These are phyloP conservation scores for Carassius gibelio DNA, from an alignment of 2,113 vertebrate species.

Conservation along the genomic window DNA sequence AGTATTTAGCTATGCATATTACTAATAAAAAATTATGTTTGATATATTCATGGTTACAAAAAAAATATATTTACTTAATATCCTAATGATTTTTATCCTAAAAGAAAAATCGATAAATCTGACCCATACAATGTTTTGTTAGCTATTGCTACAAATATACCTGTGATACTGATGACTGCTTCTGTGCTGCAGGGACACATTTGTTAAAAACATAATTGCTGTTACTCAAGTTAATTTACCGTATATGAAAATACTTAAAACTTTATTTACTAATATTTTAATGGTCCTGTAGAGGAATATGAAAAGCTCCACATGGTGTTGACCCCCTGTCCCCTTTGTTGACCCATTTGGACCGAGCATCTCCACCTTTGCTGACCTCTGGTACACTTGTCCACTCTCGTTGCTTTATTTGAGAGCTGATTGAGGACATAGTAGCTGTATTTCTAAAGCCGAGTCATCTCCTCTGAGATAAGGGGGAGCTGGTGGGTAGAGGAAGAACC, in stretches of 20 bases:
- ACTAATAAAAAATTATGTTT: no score
- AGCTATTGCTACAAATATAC: no score
- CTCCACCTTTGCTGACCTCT: slow-evolving; percentile 18
- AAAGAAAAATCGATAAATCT: no score
- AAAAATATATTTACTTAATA: no score
- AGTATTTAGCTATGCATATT: no score
- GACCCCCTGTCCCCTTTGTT: background rate
- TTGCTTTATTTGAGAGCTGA: slow-evolving; percentile 31
- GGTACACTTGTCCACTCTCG: slow-evolving; percentile 7
- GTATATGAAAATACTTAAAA: background rate
- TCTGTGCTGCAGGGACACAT: no score
- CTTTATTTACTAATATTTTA: background rate
- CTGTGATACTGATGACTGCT: fast-evolving
- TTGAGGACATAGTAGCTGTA: slow-evolving; percentile 28
- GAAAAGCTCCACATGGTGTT: background rate
- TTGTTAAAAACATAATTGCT: background rate
- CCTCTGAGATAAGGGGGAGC: slow-evolving; percentile 31
- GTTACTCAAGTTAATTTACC: background rate
- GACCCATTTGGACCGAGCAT: slow-evolving; percentile 29
- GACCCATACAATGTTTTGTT: no score
- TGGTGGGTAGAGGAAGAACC: slow-evolving; percentile 24
- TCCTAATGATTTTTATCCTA: no score
- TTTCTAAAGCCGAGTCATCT: slow-evolving; percentile 53
- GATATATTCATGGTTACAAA: no score
- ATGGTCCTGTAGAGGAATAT: background rate